Base-by-base conservation (phyloP, 2,888 invertebrate genomes). In the Protophormia terraenovae region DNA sequence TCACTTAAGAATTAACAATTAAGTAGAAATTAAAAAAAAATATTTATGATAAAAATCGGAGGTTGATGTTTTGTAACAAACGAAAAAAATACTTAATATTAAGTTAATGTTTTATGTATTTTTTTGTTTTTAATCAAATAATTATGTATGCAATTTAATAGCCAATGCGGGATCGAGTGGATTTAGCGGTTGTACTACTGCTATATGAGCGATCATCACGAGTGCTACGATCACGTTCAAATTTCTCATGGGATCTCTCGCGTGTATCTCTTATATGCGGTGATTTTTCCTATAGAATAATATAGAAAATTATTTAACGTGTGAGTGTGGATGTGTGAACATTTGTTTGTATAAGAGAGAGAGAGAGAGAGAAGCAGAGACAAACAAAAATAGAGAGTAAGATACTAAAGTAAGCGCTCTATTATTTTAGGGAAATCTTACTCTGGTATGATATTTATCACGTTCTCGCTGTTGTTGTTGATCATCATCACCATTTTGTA, bases 361-460 rank as follows among this genome's bases (percentile, higher is more conserved):
- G 41, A 50, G 8, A 66, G 45, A 24, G 29, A 45, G 22, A 45
- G 19, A 66, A 41, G 29, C 19, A 55, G 38, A 53, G 27, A 72
- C 41, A 55, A 35, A 45, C 16, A n/a, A 60, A 41, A 10, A 71
- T 7, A 77, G 58, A 64, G 55, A 80, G 29, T 41, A 75, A 79
- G 71, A 67, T 16, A 69, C 67, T 19, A 22, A 55, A 67, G 69
- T 41, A 69, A 71, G 32, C 67, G 73, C 55, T 7, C 32, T 24
- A 7, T 35, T 38, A 67, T 60, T 64, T 83, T 79, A 85, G 47
- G 85, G 72, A 84, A 86, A 85, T 85, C 93, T 93, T 94, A 96
- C 96, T 94, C 96, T 94, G 92, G 95, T 94, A 90, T 96, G 95
- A 90, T 96, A 96, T 91, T 96, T 96, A 89, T 96, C 96, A 73